Base-by-base conservation (phyloP, 2,888 invertebrate species). In the Drosophila buzzatii region DNA sequence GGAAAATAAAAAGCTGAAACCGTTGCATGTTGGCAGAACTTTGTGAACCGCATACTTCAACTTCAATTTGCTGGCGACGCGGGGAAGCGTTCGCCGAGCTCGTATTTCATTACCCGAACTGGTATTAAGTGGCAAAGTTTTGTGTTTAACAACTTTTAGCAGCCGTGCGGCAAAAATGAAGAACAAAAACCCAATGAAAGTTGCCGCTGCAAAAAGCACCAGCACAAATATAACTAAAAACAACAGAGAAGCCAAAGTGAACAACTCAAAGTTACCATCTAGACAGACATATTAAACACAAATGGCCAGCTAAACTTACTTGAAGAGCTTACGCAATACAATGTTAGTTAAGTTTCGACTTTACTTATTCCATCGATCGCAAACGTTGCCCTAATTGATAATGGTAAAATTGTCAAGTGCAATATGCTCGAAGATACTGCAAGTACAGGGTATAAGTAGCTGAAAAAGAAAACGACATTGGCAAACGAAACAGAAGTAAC, bases 71-170 rank as follows among this genome's bases (percentile, higher is more conserved):
- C 70, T 63, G 70, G 39, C 70, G 14, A 44, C 23, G 53, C 49
- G 27, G 44, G n/a, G 31, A 23, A 44, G 57, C 55, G 66, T 56
- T 69, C 63, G 70, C 62, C 60, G 75, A 70, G 79, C 80, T 85
- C 84, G 87, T 89, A 89, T 89, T 86, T 89, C 86, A 89, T 86
- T 89, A 84, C 87, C 85, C 84, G 87, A 89, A 89, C 88, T 85
- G 79, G 87, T 86, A 86, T 86, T 86, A 86, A 86, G 89, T 86
- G 85, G 87, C 85, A 89, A 86, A 86, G 77, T 86, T 86, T 86
- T 86, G 89, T 89, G 86, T 86, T 86, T 89, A 86, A 84, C 85
- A 86, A 86, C 89, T 85, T 85, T 85, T 76, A 79, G 85, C 81
- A 86, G 76, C 71, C 87, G 75, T 69, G 82, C 76, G 60, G 86